A percentile compares a stretch with the other conserved stretches of the same genome.
Conservation (phyloP, 1,140 invertebrate species). For the Lepidurus apus region DNA sequence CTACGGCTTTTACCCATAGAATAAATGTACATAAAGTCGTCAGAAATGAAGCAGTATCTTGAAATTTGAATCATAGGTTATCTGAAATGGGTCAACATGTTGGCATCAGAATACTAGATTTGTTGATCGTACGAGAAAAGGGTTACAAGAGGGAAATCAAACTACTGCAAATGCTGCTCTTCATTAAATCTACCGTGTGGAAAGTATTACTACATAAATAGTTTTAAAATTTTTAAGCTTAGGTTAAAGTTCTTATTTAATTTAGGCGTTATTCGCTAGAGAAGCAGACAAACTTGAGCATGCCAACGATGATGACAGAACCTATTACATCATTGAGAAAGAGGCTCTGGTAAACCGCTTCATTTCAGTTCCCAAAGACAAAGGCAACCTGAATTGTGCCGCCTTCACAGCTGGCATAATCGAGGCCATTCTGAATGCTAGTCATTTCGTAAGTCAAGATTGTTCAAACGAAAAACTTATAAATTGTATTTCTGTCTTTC, state of each 20-base stretch:
- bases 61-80: slow-evolving; percentile 55
- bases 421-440: slow-evolving; percentile 88
- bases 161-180: slow-evolving; percentile 87
- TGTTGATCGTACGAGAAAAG: slow-evolving; percentile 88
- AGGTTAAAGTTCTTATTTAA: slow-evolving; percentile 37
- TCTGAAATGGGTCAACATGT: slow-evolving; percentile 92
- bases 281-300: slow-evolving; percentile 98
- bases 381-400: slow-evolving; percentile 95
- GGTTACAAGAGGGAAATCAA: slow-evolving; percentile 94
- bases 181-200: slow-evolving; percentile 95
- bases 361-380: slow-evolving; percentile 97
- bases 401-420: slow-evolving; percentile 96
- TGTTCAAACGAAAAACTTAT: background rate
- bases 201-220: slow-evolving; percentile 57
- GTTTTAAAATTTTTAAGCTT: slow-evolving; percentile 29
- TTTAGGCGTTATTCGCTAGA: slow-evolving; percentile 85
- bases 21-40: slow-evolving; percentile 23
- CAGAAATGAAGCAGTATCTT: slow-evolving; percentile 32
- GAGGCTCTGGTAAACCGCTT: slow-evolving; percentile 95
- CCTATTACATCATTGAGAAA: slow-evolving; percentile 98
- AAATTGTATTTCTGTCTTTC: slow-evolving; percentile 46
- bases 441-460: slow-evolving; percentile 81
- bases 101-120: slow-evolving; percentile 84
- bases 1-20: background rate
- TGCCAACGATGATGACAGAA: slow-evolving; percentile 95